phyloP scores from a whole-genome alignment of 2,797 vertebrate species.

The Accipiter superciliosus region DNA sequence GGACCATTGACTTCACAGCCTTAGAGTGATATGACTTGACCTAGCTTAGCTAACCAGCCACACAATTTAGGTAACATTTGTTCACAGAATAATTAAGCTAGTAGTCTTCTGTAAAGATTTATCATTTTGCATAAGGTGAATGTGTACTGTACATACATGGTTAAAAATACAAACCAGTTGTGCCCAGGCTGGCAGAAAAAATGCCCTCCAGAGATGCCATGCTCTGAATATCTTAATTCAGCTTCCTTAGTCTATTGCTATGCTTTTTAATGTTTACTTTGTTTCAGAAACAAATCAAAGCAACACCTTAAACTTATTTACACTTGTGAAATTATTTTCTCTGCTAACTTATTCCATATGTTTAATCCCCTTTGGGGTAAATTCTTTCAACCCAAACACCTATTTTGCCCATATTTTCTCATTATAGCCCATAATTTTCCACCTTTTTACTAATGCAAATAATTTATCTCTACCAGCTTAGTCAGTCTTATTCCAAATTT shows the following conservation, averaged over 20 bases:
- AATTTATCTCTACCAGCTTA: neutral
- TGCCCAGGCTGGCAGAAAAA: neutral
- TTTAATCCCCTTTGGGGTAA: neutral
- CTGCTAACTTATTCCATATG: neutral
- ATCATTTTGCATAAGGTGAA: neutral
- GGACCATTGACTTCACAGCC: neutral
- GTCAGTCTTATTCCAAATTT: neutral
- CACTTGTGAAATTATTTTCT: neutral
- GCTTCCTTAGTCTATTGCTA: neutral
- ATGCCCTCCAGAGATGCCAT: neutral
- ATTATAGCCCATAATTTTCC: neutral
- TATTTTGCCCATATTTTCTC: neutral
- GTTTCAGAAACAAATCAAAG: neutral
- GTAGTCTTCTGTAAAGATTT: neutral
- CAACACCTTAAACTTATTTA: neutral
- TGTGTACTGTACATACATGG: neutral
- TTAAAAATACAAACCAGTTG: neutral
- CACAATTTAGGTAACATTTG: neutral
- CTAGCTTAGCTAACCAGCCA: neutral
- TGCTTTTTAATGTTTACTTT: neutral
- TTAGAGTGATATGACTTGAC: neutral
- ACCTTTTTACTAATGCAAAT: neutral
- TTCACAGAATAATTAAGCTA: neutral
- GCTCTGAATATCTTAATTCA: neutral
- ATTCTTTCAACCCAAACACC: neutral